Percentiles rank a stretch among this genome's conserved stretches.
phyloP scores from a whole-genome alignment of 92 coral and sea anemone species.

The Pocillopora grandis region DNA sequence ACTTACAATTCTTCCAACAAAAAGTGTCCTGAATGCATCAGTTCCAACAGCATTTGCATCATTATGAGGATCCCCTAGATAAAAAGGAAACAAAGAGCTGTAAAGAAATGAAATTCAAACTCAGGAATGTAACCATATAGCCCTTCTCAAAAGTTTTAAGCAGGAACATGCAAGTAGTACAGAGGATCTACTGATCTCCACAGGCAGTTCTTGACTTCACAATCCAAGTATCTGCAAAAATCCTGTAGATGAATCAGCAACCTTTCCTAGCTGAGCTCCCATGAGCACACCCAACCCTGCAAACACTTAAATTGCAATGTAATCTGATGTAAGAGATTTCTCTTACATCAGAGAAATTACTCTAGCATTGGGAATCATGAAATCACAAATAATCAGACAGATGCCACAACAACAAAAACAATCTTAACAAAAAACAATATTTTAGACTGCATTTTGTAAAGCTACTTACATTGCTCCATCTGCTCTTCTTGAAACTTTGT shows the following conservation, averaged over 20 bases:
- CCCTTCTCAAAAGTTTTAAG: neutral
- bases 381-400: neutral
- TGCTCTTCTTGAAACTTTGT: constrained; percentile 68
- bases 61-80: constrained; percentile 85
- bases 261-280: no score
- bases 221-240: no score
- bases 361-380: no score
- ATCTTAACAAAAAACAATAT: neutral
- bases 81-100: neutral
- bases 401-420: neutral
- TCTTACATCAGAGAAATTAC: no score
- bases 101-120: neutral
- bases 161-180: neutral
- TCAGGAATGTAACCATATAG: neutral
- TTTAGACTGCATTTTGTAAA: neutral
- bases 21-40: constrained; percentile 93
- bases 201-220: neutral
- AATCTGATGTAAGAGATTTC: no score
- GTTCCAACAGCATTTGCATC: constrained; percentile 86
- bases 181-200: neutral
- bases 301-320: no score
- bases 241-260: no score
- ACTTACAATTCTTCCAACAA: constrained; percentile 97
- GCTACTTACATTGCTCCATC: constrained; percentile 76
- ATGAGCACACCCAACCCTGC: no score